Conservation (phyloP, 2,888 invertebrate genomes). For the Coelinius sp. region DNA sequence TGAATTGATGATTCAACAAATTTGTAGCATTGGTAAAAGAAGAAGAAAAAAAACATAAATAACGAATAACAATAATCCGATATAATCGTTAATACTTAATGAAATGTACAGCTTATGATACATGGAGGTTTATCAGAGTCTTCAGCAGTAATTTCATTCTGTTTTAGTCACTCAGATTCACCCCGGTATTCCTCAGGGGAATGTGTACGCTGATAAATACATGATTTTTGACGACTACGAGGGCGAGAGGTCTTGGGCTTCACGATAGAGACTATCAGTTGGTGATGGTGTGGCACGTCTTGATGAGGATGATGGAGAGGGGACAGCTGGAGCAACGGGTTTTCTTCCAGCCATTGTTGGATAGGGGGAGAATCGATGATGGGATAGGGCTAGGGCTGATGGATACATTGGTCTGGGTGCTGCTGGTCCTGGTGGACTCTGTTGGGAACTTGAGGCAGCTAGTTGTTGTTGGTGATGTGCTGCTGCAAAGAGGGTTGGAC, state of each 20-base stretch:
- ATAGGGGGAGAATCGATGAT: constrained; percentile 71
- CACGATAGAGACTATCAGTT: constrained; percentile 67
- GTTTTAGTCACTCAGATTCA: constrained; percentile 2
- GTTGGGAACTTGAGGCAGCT: constrained; percentile 68
- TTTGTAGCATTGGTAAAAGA: constrained; percentile 35
- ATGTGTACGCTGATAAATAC: constrained; percentile 7
- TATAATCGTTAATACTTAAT: constrained; percentile 49
- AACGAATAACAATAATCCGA: constrained; percentile 62
- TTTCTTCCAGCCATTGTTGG: constrained; percentile 61
- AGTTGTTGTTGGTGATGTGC: constrained; percentile 72
- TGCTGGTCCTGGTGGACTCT: constrained; percentile 59
- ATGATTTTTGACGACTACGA: constrained; percentile 61
- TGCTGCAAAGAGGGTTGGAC: constrained; percentile 71
- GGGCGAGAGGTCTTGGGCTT: constrained; percentile 67
- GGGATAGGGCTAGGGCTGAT: constrained; percentile 64
- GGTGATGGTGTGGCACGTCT: constrained; percentile 66
- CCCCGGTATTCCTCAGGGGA: constrained; percentile 27
- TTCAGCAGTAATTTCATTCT: not conserved
- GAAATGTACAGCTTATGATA: constrained; percentile 62
- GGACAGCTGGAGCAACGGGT: constrained; percentile 58
- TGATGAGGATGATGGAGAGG: constrained; percentile 64
- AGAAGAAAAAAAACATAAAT: constrained; percentile 63
- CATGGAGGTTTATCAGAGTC: not conserved
- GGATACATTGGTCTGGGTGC: constrained; percentile 67
- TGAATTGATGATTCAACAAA: not conserved